Base-by-base conservation (phyloP, 2,888 invertebrate species). In the Idaea biselata region DNA sequence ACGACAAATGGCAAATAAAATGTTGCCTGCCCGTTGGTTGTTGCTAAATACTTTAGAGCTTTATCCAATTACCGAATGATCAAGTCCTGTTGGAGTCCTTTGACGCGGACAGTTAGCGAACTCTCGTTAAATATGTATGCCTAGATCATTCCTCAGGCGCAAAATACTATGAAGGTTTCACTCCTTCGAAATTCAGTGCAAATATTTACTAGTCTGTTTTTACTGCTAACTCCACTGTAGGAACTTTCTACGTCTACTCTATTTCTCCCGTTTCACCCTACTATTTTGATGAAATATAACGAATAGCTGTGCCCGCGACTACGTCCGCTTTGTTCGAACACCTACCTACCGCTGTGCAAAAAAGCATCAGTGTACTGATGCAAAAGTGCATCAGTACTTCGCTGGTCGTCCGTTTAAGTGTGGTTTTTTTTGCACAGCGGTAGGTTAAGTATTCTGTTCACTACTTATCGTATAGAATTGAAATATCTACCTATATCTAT, bases 121-220 rank as follows among this genome's bases (percentile, higher is more conserved):
- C 69, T 72, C 78, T 82, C 80, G 77, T 86, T 85, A 84, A 86
- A 84, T 79, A 86, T 87, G 81, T 82, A 86, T 44, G 44, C 11
- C 44, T 44, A 8, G 14, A 44, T 44, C 44, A 14, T 44, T 44
- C 25, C 25, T 25, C 11, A 44, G 14, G 44, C 44, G 44, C 44
- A 11, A 44, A 44, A 44, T 44, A 1, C 44, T 14, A 44, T 14
- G 14, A 44, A 44, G 44, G 0, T 32, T 32, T 32, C 11, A 3
- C 44, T 44, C 44, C 44, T 44, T 44, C 11, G 44, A 44, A 44
- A 8, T 14, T 44, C 44, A 44, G 14, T 33, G 33, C 7, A 33
- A 11, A 33, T 33, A 33, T 33, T 11, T 33, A 33, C 8, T 33
- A 44, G 11, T 44, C 14, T 1, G 11, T 44, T 44, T 7, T 44